Evolutionary conservation across 2,888 invertebrate species (phyloP), one percentile per base, ranked within the genome.

Genomic region (Machimus rusticus): DNA sequence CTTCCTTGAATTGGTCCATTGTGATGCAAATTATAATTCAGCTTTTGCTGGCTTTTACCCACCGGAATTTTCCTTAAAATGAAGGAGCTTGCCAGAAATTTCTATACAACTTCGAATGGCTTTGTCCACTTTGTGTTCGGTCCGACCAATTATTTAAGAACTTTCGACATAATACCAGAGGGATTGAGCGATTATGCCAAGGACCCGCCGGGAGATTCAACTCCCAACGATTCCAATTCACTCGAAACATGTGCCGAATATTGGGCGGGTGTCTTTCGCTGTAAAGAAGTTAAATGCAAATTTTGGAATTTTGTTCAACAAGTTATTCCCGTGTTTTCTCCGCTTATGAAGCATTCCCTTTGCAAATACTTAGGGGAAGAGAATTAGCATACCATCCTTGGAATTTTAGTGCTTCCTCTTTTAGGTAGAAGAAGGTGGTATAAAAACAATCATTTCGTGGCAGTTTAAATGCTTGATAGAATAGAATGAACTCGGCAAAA

Each of bases 11-110:
- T 74, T 43, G 74, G 74, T 76, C 74, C 43, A 86, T 86, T 86
- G 86, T 86, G 14, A 86, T 86, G 86, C 86, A 86, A 86, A 86
- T 86, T 86, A 46, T 76, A 34, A 74, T 74, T 57, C 28, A 34
- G 74, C n/a, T 79, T 79, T 55, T 28, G 23, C 16, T 23, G 79
- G 19, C 23, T 46, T 19, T 19, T 46, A 14, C 51, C 51, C 79
- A 46, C 31, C 14, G 46, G 46, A 78, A 78, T 39, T 78, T 79
- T 28, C 14, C 66, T 23, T 28, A 66, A 66, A 66, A 28, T 66
- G 66, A 66, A 66, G 23, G 66, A 66, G 66, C 66, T 66, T 66
- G 28, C 66, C 23, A 66, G 66, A 12, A 66, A 28, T 28, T 66
- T 66, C 66, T 19, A 66, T 66, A 12, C 66, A 66, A 19, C 28